Conservation (phyloP, 2,113 vertebrate genomes). For the Neotoma lepida region DNA sequence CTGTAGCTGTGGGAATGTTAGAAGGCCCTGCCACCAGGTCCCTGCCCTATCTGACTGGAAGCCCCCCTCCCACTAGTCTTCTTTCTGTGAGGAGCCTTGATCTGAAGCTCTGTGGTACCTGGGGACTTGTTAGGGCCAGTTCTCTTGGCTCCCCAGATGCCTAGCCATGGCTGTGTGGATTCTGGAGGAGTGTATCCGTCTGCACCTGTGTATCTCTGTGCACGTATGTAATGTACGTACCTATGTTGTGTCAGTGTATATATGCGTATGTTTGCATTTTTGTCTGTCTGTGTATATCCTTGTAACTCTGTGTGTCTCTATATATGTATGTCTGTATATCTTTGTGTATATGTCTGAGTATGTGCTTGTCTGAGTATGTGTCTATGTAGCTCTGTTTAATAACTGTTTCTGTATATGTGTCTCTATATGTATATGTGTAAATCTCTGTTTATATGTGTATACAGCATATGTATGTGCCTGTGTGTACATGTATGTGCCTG, state of each 20-base stretch:
- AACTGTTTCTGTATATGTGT: neutral
- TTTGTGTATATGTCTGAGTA: neutral
- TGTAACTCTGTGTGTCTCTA: neutral
- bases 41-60: neutral
- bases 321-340: neutral
- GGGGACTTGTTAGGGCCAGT: too few relatives aligned
- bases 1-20: neutral
- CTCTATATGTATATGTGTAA: rapidly evolving
- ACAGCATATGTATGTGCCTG: rapidly evolving
- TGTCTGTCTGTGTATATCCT: neutral
- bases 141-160: neutral
- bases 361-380: neutral
- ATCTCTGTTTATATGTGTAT: rapidly evolving
- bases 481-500: neutral
- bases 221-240: neutral
- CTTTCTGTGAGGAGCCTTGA: neutral
- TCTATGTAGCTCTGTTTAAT: neutral
- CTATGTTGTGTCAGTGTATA: neutral
- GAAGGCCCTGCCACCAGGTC: too few relatives aligned
- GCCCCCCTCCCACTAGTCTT: too few relatives aligned
- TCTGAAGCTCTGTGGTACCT: neutral
- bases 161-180: neutral
- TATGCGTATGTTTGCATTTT: too few relatives aligned
- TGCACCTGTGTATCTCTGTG: too few relatives aligned
- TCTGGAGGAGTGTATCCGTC: neutral